These are phyloP conservation scores for Festucalex cinctus DNA, from an alignment of 2,113 vertebrate species.

Conservation along the genomic window DNA sequence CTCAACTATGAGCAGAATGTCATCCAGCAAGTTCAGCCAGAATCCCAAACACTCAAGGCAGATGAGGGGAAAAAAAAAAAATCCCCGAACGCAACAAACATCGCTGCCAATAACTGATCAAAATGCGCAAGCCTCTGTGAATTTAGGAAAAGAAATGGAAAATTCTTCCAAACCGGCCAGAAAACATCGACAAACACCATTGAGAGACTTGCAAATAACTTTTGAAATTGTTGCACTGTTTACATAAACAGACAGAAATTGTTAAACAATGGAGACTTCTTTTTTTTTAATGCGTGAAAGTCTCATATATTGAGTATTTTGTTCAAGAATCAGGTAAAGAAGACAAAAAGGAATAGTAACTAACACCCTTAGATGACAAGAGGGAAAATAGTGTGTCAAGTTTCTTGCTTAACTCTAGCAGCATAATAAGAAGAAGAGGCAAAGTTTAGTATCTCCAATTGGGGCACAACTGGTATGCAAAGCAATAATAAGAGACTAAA, in stretches of 20 bases:
- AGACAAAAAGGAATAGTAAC: too few relatives aligned
- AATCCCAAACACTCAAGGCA: slow-evolving; percentile 20
- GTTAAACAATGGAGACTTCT: too few relatives aligned
- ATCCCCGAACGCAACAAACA: slow-evolving; percentile 15
- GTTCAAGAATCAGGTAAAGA: not conserved
- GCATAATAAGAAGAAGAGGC: too few relatives aligned
- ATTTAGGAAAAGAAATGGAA: not conserved
- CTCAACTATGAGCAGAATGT: slow-evolving; percentile 59
- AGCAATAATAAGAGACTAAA: too few relatives aligned
- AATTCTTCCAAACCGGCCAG: not conserved
- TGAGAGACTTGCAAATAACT: not conserved
- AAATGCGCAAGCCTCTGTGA: not conserved
- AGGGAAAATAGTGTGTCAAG: too few relatives aligned
- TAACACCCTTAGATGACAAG: too few relatives aligned
- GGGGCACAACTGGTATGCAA: not conserved
- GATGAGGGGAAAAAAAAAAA: slow-evolving; percentile 24
- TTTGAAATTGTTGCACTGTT: not conserved
- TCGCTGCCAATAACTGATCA: not conserved
- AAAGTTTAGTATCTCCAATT: too few relatives aligned
- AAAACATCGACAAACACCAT: not conserved
- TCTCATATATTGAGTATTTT: too few relatives aligned
- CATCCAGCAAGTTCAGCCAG: slow-evolving; percentile 50
- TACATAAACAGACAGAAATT: not conserved
- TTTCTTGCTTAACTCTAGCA: too few relatives aligned
- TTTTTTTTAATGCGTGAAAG: not conserved